Percentiles rank a stretch among this genome's conserved stretches.
Evolutionary conservation across 2,888 invertebrate genomes (phyloP).

Genomic region (Yponomeuta cagnagella): DNA sequence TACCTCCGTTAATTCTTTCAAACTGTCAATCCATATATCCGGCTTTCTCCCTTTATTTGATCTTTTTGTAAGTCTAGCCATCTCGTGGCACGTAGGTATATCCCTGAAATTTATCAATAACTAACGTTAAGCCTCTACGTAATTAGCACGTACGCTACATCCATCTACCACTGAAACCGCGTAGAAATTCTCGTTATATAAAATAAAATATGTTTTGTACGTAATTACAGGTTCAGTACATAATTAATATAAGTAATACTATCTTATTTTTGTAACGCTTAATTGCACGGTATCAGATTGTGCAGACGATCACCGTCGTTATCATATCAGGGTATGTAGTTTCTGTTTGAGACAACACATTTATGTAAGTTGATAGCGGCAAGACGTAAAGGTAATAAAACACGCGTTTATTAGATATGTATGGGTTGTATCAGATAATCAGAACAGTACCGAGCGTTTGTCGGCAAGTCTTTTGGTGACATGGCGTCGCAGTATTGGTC

Average conservation of each 20-base stretch:
- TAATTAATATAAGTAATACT: too few species aligned
- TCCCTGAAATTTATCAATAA: too few species aligned
- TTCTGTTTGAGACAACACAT: constrained; percentile 50
- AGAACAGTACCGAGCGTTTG: constrained; percentile 46
- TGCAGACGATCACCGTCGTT: constrained; percentile 3
- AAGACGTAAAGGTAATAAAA: constrained; percentile 60
- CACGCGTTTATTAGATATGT: constrained; percentile 69
- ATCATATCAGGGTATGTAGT: constrained; percentile 32
- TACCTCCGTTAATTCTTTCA: not conserved
- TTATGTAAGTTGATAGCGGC: constrained; percentile 67
- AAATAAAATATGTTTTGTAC: too few species aligned
- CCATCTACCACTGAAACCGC: too few species aligned
- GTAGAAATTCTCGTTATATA: too few species aligned
- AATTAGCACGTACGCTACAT: too few species aligned
- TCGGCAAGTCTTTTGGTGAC: constrained; percentile 26
- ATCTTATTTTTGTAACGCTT: not conserved
- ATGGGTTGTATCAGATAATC: constrained; percentile 59
- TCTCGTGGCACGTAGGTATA: not conserved
- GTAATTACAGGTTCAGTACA: too few species aligned
- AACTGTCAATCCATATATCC: not conserved
- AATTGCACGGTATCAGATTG: constrained; percentile 1
- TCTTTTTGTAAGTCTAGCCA: not conserved
- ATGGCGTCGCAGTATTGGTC: not conserved
- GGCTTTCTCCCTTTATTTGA: not conserved
- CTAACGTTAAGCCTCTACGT: too few species aligned